Evolutionary conservation across 2,888 invertebrate species (phyloP), one percentile per base, ranked within the genome.

Genomic region (Iselma pallidipennis): DNA sequence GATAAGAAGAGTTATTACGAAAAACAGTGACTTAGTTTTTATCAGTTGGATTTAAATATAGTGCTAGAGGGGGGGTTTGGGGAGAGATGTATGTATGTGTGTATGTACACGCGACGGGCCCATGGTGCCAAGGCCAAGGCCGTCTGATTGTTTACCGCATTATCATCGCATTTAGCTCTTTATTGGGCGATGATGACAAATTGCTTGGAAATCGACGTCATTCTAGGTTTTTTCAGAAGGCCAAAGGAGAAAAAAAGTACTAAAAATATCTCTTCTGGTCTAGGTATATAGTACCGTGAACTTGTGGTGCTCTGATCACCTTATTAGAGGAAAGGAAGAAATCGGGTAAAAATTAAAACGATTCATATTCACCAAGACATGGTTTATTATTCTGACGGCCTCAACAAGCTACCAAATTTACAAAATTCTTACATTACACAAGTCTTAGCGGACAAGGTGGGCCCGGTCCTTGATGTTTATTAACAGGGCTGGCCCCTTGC

Each of bases 381-480:
- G 78, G 76, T 80, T 77, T 79, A 79, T 80, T 80, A 79, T 80
- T 80, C 78, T 78, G 78, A 77, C 78, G 74, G 74, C 78, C 79
- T 79, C 79, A 79, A 79, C 78, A 78, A 78, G 75, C 84, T 84
- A 83, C 88, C 88, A 88, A 37, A 88, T 89, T 85, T 85, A 85
- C 88, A 88, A 89, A 89, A 85, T 80, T 50, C 63, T 59, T 64
- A 85, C 85, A 83, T 82, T 69, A 50, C 66, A 69, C 66, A 66
- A 63, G 61, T 65, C 61, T 50, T 55, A 50, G 59, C 53, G 28
- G 61, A 37, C 54, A 19, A 50, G 26, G 50, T 50, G 50, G 16
- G 14, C 5, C n/a, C 26, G 16, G 49, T 26, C 25, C n/a, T n/a
- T 37, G 16, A 7, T 7, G 28, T 55, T 14, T 29, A 37, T 45